These are phyloP conservation scores for Saguinus imperator DNA, from an alignment of 2,113 vertebrate genomes.

Conservation along the genomic window DNA sequence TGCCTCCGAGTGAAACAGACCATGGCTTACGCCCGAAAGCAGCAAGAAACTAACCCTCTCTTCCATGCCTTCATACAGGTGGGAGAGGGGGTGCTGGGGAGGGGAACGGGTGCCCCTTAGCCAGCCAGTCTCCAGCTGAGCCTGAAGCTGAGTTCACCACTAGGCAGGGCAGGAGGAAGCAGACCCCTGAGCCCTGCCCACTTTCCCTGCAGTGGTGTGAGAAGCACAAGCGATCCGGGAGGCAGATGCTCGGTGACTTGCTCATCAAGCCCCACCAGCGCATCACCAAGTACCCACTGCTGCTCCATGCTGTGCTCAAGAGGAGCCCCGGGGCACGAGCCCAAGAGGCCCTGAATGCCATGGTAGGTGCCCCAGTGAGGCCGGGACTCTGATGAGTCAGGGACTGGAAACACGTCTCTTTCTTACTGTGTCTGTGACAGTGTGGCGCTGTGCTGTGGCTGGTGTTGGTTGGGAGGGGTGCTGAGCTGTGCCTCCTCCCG, in stretches of 20 bases:
- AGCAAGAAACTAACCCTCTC: slow-evolving; percentile 83
- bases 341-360: slow-evolving; percentile 82
- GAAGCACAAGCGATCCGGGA: slow-evolving; percentile 87
- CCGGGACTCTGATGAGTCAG: background rate
- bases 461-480: background rate
- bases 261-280: slow-evolving; percentile 92
- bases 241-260: slow-evolving; percentile 89
- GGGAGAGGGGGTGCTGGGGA: background rate
- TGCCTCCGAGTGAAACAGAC: slow-evolving; percentile 86
- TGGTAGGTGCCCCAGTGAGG: slow-evolving; percentile 82
- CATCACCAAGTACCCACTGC: slow-evolving; percentile 91
- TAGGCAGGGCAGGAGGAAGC: background rate
- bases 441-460: background rate
- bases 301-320: slow-evolving; percentile 90
- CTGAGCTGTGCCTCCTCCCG: background rate
- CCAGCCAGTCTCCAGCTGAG: background rate
- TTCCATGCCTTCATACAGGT: slow-evolving; percentile 86
- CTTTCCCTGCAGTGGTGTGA: slow-evolving; percentile 88
- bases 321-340: slow-evolving; percentile 82
- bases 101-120: accelerated
- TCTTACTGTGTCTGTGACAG: background rate
- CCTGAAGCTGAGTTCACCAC: background rate
- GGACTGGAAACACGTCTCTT: background rate
- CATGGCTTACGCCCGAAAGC: slow-evolving; percentile 84
- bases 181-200: background rate